Conservation (phyloP, 2,888 invertebrate genomes). For the Acleris sparsana region DNA sequence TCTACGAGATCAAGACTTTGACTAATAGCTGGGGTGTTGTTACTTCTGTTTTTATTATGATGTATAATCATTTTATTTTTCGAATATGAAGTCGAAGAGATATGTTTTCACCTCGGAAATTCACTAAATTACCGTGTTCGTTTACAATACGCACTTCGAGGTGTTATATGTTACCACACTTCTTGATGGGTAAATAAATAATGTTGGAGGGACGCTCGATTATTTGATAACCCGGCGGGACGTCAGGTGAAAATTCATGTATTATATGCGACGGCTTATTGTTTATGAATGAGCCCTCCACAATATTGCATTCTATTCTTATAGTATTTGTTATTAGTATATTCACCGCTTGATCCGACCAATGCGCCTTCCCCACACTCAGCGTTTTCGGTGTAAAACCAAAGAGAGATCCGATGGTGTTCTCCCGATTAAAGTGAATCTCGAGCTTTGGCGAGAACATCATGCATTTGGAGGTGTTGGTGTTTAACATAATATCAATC, state of each 20-base stretch:
- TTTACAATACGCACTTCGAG: not conserved
- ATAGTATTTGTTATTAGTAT: slow-evolving; percentile 30
- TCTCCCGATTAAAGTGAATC: not conserved
- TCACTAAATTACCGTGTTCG: not conserved
- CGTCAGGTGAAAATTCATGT: slow-evolving; percentile 27
- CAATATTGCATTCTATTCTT: slow-evolving; percentile 38
- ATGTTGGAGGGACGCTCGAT: slow-evolving; percentile 11
- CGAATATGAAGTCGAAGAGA: slow-evolving; percentile 10
- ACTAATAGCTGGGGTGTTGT: not conserved
- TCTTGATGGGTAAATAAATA: slow-evolving; percentile 10
- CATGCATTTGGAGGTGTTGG: slow-evolving; percentile 22
- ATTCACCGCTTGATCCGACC: not conserved
- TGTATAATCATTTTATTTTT: slow-evolving; percentile 21
- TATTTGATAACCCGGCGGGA: slow-evolving; percentile 30
- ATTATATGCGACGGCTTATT: slow-evolving; percentile 29
- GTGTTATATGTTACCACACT: too few species aligned
- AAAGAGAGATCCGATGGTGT: slow-evolving; percentile 6
- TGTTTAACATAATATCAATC: not conserved
- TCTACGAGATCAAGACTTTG: not conserved
- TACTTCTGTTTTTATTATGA: slow-evolving; percentile 5
- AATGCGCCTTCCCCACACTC: not conserved
- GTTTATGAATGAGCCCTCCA: slow-evolving; percentile 36
- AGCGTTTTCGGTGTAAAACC: not conserved
- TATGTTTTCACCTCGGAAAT: slow-evolving; percentile 13
- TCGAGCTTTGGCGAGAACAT: not conserved